Percentiles rank a stretch among this genome's conserved stretches.
Conservation (phyloP, 2,797 vertebrate genomes). For the Enteromius unitaeniatus region DNA sequence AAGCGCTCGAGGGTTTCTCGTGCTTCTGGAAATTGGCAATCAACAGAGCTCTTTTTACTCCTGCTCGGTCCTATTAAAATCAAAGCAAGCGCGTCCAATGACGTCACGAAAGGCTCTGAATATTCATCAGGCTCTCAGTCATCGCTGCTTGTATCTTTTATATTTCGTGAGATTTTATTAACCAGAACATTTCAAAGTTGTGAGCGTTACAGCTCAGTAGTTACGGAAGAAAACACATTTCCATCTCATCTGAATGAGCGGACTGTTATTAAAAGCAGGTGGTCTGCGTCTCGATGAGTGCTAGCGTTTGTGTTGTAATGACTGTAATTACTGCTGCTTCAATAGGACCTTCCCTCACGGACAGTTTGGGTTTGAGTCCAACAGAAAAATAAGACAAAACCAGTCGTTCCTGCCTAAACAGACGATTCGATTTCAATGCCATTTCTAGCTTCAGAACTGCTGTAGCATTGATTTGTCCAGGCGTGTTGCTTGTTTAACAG, state of each 20-base stretch:
- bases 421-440: neutral
- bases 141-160: slow-evolving; percentile 16
- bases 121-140: slow-evolving; percentile 78
- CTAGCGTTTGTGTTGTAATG: slow-evolving; percentile 5
- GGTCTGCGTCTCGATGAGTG: neutral
- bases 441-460: neutral
- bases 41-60: slow-evolving; percentile 62
- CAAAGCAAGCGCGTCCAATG: slow-evolving; percentile 67
- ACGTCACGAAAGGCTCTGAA: slow-evolving; percentile 76
- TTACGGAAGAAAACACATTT: neutral
- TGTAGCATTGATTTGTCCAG: slow-evolving; percentile 26
- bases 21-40: neutral
- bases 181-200: neutral
- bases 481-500: slow-evolving; percentile 36
- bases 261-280: slow-evolving; percentile 38
- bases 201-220: neutral
- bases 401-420: neutral
- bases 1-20: neutral
- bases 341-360: neutral
- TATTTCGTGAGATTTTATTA: neutral
- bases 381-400: neutral
- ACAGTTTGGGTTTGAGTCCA: neutral
- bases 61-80: slow-evolving; percentile 72
- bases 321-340: slow-evolving; percentile 26
- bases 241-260: slow-evolving; percentile 5